Evolutionary conservation across 2,113 vertebrate genomes (phyloP), one percentile per base, ranked within the genome.

Genomic region (Charina bottae): DNA sequence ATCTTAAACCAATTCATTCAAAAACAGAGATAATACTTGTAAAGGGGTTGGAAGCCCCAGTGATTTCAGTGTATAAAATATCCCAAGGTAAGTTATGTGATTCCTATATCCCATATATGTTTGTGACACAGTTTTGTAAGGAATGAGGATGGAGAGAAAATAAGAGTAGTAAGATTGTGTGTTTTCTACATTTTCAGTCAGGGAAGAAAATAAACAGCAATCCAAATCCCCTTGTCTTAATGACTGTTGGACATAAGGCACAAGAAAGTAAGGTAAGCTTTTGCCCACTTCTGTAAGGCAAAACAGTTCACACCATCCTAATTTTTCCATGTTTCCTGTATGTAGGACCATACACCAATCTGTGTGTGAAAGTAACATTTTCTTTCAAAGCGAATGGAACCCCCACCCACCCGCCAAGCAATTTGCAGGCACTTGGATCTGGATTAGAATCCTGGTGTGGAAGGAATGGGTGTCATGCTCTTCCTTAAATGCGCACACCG

Each of bases 171-270:
- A 62, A 91, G 95, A 92, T 87, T 93, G 6, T 88, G 94, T 53
- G 26, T 49, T 95, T 95, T 95, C 90, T 68, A 90, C 94, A 93
- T 95, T 93, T 97, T 58, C 96, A 99, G 99, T 98, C 98, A 28
- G 98, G 98, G 93, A 99, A 99, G 97, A 99, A 99, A 95, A 97
- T 99, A 91, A 99, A 97, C 97, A 99, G 98, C 94, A 98, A 98
- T 87, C 99, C 99, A 89, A 99, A 97, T 93, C 99, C 99, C 0
- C 98, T 98, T 13, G 99, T 99, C 95, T 97, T 98, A 95, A 98
- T 99, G 96, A 99, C 96, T 19, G 97, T 99, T 59, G 99, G 99
- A 92, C 98, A 99, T 96, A 98, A 97, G 85, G 98, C 97, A 9
- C 97, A 96, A 3, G 98, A 99, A 55, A 99, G 99, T 96, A 99